Evolutionary conservation across 2,888 invertebrate genomes (phyloP), one percentile per base, ranked within the genome.

Genomic region (Priocnemis perturbator): DNA sequence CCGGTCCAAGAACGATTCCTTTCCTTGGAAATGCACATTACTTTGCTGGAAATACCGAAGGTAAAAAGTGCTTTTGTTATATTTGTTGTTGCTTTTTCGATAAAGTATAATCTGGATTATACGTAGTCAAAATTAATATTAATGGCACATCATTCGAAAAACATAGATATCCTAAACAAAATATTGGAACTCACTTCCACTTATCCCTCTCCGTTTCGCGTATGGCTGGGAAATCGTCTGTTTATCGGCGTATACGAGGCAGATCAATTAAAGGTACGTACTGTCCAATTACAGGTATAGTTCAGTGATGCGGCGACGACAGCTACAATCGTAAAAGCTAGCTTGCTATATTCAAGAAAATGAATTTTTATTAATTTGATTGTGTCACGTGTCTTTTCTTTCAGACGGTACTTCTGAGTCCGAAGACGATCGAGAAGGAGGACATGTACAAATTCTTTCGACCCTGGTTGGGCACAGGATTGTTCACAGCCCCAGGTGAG

Each of bases 401-500:
- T 55, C 60, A 44, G 17, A 21, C 65, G 64, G 44, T 55, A n/a
- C 14, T 69, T 11, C 44, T 69, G 1, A 76, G 67, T 60, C 59
- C 61, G 50, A 71, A 67, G 17, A 45, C 57, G 26, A 67, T 71
- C 20, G 67, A 77, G 17, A 77, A 75, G 52, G 73, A 66, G 11
- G 61, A 69, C 23, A n/a, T 65, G 0, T 75, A 77, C 53, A 63
- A 71, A 47, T 71, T 67, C 26, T 19, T 65, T 7, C 64, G 64
- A 5, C 69, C 67, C 4, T 68, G 71, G 71, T 11, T 77, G 26
- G 69, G 69, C 45, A 65, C 63, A 19, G 74, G 77, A 59, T 60
- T 77, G 48, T 59, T 77, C 11, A 73, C 77, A 17, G 72, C 74
- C 20, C 69, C 73, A 55, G 69, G 74, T 77, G 52, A 64, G 53